Conservation (phyloP, 2,888 invertebrate species). For the Fragum fragum region DNA sequence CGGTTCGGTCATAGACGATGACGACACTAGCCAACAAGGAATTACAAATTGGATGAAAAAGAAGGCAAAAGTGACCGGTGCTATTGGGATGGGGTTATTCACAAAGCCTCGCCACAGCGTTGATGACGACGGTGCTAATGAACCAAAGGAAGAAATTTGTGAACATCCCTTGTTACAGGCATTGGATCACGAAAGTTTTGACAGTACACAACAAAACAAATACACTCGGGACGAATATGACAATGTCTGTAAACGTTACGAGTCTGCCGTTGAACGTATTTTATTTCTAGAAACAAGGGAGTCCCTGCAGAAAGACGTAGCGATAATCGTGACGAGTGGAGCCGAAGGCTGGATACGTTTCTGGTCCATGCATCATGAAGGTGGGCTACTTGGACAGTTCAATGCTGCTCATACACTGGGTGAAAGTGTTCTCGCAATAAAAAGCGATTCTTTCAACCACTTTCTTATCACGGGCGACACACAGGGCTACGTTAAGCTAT, state of each 20-base stretch:
- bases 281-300: slow-evolving; percentile 90
- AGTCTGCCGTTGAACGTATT: slow-evolving; percentile 86
- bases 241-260: slow-evolving; percentile 71
- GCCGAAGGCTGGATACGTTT: slow-evolving; percentile 92
- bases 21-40: slow-evolving; percentile 19
- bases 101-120: not conserved
- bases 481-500: slow-evolving; percentile 93
- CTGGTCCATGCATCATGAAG: slow-evolving; percentile 93
- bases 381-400: slow-evolving; percentile 92
- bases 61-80: slow-evolving; percentile 30
- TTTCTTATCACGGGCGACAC: slow-evolving; percentile 89
- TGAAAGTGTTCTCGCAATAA: slow-evolving; percentile 89
- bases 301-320: slow-evolving; percentile 88
- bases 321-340: slow-evolving; percentile 91
- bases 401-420: slow-evolving; percentile 90
- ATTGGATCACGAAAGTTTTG: slow-evolving; percentile 43
- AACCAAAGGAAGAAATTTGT: slow-evolving; percentile 35
- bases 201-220: slow-evolving; percentile 1
- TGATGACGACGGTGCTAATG: not conserved
- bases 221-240: slow-evolving; percentile 72
- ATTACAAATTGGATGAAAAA: slow-evolving; percentile 22
- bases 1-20: slow-evolving; percentile 16
- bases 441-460: slow-evolving; percentile 91
- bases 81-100: slow-evolving; percentile 26
- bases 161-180: slow-evolving; percentile 71